These are phyloP conservation scores for Embiotoca jacksoni DNA, from an alignment of 2,113 vertebrate genomes.

Conservation along the genomic window DNA sequence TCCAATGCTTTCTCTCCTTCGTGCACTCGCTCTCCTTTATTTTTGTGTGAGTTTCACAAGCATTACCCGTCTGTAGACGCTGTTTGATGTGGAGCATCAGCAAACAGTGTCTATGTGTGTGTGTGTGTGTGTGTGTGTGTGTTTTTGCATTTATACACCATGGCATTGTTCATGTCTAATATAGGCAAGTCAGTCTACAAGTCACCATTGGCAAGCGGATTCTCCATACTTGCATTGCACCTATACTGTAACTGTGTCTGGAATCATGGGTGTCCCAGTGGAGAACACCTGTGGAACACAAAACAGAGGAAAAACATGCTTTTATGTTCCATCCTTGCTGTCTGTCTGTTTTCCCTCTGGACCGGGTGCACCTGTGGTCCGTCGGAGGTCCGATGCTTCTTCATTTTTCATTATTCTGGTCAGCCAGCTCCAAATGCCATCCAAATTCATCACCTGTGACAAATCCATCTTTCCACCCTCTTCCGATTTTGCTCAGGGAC, in stretches of 20 bases:
- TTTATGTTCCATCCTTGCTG: not conserved
- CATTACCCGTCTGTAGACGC: conserved; percentile 65
- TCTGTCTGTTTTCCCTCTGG: not conserved
- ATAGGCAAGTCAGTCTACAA: conserved; percentile 11
- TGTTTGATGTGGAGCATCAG: conserved; percentile 71
- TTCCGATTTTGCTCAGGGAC: conserved; percentile 34
- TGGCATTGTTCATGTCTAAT: conserved; percentile 26
- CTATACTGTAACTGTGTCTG: not conserved
- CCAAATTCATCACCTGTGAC: conserved; percentile 29
- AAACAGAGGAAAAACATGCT: not conserved
- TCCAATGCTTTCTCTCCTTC: conserved; percentile 46
- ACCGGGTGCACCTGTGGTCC: not conserved
- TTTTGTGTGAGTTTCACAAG: conserved; percentile 42
- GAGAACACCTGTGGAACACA: not conserved
- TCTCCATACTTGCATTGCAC: conserved; percentile 15
- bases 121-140: not conserved
- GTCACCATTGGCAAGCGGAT: conserved; percentile 15
- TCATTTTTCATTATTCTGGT: conserved; percentile 43
- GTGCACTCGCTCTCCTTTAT: conserved; percentile 21
- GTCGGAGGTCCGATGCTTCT: conserved; percentile 30
- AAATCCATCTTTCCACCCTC: conserved; percentile 8
- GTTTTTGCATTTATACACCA: not conserved
- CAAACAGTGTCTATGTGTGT: not conserved
- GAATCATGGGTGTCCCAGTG: not conserved
- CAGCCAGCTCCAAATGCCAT: conserved; percentile 8